Evolutionary conservation across 2,797 vertebrate genomes (phyloP).

Genomic region (Pangasius larnaudii): DNA sequence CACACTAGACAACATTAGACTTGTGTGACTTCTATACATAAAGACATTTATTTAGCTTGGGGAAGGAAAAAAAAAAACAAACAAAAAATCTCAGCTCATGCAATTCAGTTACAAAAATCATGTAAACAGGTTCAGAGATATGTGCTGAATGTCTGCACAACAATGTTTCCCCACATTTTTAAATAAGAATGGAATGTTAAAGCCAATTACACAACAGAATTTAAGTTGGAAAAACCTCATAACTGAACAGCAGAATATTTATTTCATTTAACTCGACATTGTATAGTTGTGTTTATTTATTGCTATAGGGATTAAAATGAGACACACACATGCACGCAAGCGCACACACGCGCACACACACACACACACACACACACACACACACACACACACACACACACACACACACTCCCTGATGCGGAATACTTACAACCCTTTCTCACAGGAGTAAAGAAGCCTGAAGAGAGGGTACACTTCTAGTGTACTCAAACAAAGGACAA

Average conservation of each 20-base stretch:
- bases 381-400: neutral
- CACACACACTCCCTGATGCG: conserved; percentile 29
- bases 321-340: conserved; percentile 11
- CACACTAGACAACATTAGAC: neutral
- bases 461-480: conserved; percentile 48
- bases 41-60: conserved; percentile 76
- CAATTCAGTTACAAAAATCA: conserved; percentile 80
- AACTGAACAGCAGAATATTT: conserved; percentile 1
- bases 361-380: conserved; percentile 16
- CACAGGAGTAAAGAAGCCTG: conserved; percentile 43
- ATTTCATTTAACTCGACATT: conserved; percentile 42
- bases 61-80: conserved; percentile 66
- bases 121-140: conserved; percentile 83
- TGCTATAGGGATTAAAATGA: conserved; percentile 52
- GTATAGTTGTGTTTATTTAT: conserved; percentile 44
- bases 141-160: conserved; percentile 70
- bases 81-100: conserved; percentile 78
- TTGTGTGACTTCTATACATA: conserved; percentile 67
- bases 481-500: conserved; percentile 41
- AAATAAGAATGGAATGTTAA: conserved; percentile 81
- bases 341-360: neutral
- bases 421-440: conserved; percentile 49
- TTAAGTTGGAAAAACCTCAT: conserved; percentile 10
- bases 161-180: conserved; percentile 66
- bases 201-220: conserved; percentile 59